Evolutionary conservation across 2,888 invertebrate genomes (phyloP), one percentile per base, ranked within the genome.

Genomic region (Phragmatobia fuliginosa): DNA sequence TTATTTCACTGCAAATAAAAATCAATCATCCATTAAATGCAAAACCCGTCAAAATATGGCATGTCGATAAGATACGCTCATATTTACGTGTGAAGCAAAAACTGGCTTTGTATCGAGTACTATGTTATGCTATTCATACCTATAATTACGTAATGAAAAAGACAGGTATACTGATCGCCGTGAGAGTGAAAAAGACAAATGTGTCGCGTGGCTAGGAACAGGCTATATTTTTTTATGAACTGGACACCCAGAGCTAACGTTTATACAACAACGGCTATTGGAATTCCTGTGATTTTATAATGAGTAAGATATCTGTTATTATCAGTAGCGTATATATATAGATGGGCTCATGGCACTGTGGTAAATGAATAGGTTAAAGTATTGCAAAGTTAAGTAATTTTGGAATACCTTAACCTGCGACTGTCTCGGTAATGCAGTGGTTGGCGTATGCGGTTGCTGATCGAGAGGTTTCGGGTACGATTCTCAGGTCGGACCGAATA

Each of bases 41-140:
- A 70, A 80, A 72, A 75, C 67, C 62, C n/a, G 14, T 36, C 28
- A 21, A 33, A 67, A 72, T 66, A 58, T 65, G 62, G 38, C 80
- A 80, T 80, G 80, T 75, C 77, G 68, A 70, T 62, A 62, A 76
- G 71, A 58, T 63, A 74, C 63, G 67, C 59, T 76, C 5, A 66
- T 74, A 80, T 80, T 79, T 75, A 62, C 71, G 76, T 68, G 72
- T 73, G 67, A 36, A 68, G 73, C 64, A 75, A 74, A 82, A 85
- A 83, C 82, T 83, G 72, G 82, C 72, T 79, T 72, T 70, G 62
- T 77, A 79, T 79, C 83, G 64, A 79, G 81, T 84, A 84, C 75
- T 36, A 67, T 70, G 70, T 73, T 66, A 82, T 70, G 70, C 74
- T 66, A 82, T 75, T 71, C 58, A 75, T 69, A 72, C 73, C 65